These are phyloP conservation scores for Bos indicus DNA, from an alignment of 2,113 vertebrate species.

Conservation along the genomic window DNA sequence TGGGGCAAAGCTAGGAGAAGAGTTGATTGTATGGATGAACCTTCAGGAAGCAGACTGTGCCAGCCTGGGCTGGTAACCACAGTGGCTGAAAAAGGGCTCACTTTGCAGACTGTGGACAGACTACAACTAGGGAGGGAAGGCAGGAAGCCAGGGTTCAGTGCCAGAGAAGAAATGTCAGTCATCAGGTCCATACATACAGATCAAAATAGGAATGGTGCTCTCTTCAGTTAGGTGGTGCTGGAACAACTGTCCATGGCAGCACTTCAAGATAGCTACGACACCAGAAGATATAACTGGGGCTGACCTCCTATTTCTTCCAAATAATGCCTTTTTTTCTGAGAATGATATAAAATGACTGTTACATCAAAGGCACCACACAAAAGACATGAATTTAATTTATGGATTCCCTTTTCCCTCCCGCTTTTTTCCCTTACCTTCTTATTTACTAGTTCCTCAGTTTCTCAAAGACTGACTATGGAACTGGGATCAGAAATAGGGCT, in stretches of 20 bases:
- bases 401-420: not conserved
- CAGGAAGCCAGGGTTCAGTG: not conserved
- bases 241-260: not conserved
- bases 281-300: not conserved
- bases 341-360: not conserved
- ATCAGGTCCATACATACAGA: not conserved
- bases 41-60: not conserved
- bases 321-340: not conserved
- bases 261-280: accelerated
- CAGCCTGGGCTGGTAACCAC: not conserved
- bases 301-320: not conserved
- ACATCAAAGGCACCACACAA: not conserved
- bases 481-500: not conserved
- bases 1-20: not conserved
- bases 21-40: not conserved
- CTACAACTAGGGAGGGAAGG: not conserved
- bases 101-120: not conserved
- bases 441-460: not conserved
- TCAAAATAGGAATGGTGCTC: not conserved
- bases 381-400: not conserved
- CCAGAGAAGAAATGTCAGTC: not conserved
- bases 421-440: not conserved
- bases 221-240: not conserved
- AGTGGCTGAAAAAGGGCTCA: not conserved
- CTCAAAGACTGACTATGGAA: not conserved